Percentiles rank a stretch among this genome's conserved stretches.
phyloP scores from a whole-genome alignment of 2,113 vertebrate species.

The Apodemus speciosus region DNA sequence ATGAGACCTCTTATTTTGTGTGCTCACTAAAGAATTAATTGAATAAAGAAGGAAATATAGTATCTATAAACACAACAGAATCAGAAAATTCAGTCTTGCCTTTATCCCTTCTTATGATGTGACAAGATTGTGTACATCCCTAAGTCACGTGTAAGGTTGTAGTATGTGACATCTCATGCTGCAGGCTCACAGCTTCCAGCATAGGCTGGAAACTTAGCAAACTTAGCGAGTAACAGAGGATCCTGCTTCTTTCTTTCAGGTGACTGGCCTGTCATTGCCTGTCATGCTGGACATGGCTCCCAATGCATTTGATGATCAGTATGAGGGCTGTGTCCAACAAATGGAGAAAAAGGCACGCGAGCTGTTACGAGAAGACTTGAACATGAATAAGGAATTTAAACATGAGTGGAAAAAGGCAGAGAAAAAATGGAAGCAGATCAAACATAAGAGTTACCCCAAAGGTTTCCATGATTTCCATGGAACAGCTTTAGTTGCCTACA shows the following conservation, averaged over 20 bases:
- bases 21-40: too few relatives aligned
- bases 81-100: background rate
- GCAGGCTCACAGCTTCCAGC: background rate
- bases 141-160: background rate
- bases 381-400: background rate
- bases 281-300: background rate
- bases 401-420: background rate
- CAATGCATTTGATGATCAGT: conserved; percentile 14
- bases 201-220: background rate
- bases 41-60: too few relatives aligned
- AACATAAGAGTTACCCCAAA: background rate
- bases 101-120: background rate
- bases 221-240: background rate
- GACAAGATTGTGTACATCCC: background rate
- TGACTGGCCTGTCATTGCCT: background rate
- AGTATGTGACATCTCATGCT: background rate
- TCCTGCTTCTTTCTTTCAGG: conserved; percentile 8
- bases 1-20: too few relatives aligned
- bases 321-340: background rate
- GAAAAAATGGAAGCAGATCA: background rate
- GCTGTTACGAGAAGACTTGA: conserved; percentile 34
- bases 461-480: background rate
- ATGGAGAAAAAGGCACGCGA: background rate
- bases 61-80: background rate
- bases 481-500: conserved; percentile 28